Percentiles rank a stretch among this genome's conserved stretches.
These are phyloP conservation scores for Lordiphosa andalusiaca DNA, from an alignment of 2,888 invertebrate species.

Conservation along the genomic window DNA sequence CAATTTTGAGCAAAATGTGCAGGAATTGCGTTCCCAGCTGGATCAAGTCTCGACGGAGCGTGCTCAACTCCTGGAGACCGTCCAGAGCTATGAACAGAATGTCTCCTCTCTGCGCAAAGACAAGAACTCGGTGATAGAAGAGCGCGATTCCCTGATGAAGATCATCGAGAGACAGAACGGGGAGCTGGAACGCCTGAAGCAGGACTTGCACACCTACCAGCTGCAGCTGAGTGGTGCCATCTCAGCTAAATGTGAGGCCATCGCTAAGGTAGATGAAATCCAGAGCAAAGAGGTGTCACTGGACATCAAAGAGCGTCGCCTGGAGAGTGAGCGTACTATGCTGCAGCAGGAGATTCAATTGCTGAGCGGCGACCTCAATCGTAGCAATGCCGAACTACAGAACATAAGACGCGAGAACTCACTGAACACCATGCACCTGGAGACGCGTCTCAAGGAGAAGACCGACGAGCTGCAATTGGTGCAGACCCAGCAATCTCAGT, in stretches of 20 bases:
- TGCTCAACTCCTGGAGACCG: conserved; percentile 84
- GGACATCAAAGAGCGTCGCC: conserved; percentile 90
- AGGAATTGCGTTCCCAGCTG: conserved; percentile 85
- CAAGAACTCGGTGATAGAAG: conserved; percentile 86
- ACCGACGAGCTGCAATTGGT: conserved; percentile 89
- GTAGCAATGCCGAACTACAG: conserved; percentile 89
- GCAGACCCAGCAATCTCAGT: conserved; percentile 85
- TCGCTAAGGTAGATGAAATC: conserved; percentile 89
- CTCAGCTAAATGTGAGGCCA: conserved; percentile 90
- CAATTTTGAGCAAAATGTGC: conserved; percentile 83
- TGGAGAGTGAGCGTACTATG: conserved; percentile 90
- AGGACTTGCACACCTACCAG: conserved; percentile 86
- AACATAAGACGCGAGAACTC: conserved; percentile 88
- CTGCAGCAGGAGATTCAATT: conserved; percentile 89
- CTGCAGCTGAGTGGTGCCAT: conserved; percentile 88
- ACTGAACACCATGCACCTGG: conserved; percentile 84
- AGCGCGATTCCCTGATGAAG: conserved; percentile 87
- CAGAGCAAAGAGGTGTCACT: conserved; percentile 89
- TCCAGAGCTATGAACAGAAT: conserved; percentile 85
- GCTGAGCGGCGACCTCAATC: conserved; percentile 88
- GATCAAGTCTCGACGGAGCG: conserved; percentile 84
- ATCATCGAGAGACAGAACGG: conserved; percentile 87
- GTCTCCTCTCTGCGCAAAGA: conserved; percentile 85
- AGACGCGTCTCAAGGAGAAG: conserved; percentile 89
- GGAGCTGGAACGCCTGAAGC: conserved; percentile 87